phyloP scores from a whole-genome alignment of 1,140 invertebrate genomes.

The Ceratoteleas bidentatus region DNA sequence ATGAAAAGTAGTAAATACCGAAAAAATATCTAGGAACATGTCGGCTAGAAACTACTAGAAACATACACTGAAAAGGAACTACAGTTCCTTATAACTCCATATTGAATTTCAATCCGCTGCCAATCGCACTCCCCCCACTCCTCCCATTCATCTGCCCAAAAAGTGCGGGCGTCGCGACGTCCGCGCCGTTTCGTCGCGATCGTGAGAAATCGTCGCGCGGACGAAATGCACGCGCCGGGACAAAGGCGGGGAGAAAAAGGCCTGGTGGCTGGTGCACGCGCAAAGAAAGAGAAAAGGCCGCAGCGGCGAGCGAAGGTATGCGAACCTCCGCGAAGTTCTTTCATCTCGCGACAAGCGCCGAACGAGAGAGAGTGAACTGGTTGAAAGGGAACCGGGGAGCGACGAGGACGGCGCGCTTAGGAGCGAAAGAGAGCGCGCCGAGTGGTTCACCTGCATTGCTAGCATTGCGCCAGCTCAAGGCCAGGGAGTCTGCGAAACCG shows the following conservation, averaged over 20 bases:
- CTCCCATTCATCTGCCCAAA: neutral
- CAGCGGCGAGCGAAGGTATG: constrained; percentile 60
- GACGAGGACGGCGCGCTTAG: constrained; percentile 46
- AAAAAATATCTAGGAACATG: too few relatives aligned
- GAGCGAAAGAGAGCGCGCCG: constrained; percentile 68
- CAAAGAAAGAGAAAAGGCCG: constrained; percentile 64
- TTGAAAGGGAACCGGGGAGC: constrained; percentile 53
- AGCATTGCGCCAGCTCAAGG: constrained; percentile 81
- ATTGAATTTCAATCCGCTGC: too few relatives aligned
- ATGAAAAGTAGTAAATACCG: too few relatives aligned
- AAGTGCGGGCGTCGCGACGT: neutral
- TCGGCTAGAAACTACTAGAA: too few relatives aligned
- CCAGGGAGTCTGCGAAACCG: constrained; percentile 78
- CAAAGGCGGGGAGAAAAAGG: constrained; percentile 58
- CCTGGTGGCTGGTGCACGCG: constrained; percentile 54
- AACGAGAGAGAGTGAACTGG: constrained; percentile 66
- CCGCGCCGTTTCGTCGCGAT: constrained; percentile 27
- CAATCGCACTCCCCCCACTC: too few relatives aligned
- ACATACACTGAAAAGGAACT: too few relatives aligned
- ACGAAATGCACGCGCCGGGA: constrained; percentile 43
- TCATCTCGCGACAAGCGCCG: constrained; percentile 64
- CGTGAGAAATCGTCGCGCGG: constrained; percentile 52
- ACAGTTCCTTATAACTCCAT: too few relatives aligned
- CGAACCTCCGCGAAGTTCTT: constrained; percentile 66
- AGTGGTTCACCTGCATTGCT: constrained; percentile 82